A percentile compares a stretch with the other conserved stretches of the same genome.
Evolutionary conservation across 2,797 vertebrate species (phyloP).

Genomic region (Gymnodraco acuticeps): DNA sequence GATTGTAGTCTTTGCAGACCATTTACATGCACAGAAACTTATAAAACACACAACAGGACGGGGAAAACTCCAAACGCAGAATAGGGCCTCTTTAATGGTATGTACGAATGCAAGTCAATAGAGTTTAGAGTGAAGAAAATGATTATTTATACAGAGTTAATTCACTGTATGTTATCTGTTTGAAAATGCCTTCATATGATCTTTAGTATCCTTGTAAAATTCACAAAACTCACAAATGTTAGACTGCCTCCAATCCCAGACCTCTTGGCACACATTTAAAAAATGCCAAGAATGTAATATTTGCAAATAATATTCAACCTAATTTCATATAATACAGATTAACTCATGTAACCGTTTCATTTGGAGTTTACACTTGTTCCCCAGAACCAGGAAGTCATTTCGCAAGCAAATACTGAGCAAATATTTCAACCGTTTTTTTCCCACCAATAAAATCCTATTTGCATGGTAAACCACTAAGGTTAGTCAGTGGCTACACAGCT

Average conservation of each 20-base stretch:
- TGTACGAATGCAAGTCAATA: not conserved
- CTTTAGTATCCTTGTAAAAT: not conserved
- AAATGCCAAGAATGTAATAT: not conserved
- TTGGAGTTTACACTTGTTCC: slow-evolving; percentile 2
- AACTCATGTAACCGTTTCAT: not conserved
- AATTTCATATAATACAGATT: not conserved
- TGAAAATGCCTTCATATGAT: not conserved
- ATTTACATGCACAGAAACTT: too few species aligned
- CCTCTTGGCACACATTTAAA: not conserved
- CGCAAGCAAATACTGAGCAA: slow-evolving; percentile 12
- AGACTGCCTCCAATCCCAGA: not conserved
- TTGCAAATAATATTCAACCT: not conserved
- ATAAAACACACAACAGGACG: too few species aligned
- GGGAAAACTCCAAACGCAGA: too few species aligned
- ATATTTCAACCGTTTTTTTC: slow-evolving; percentile 52
- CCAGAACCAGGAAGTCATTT: slow-evolving; percentile 31
- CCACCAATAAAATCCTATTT: slow-evolving; percentile 34
- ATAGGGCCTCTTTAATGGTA: not conserved
- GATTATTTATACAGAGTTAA: not conserved
- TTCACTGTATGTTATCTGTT: not conserved
- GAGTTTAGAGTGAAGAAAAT: not conserved
- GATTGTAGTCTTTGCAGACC: too few species aligned
- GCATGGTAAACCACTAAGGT: slow-evolving; percentile 31
- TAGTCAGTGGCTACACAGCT: slow-evolving; percentile 11
- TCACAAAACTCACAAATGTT: not conserved